A percentile compares a stretch with the other conserved stretches of the same genome.
phyloP scores from a whole-genome alignment of 2,113 vertebrate genomes.

The Actinemys pallida region DNA sequence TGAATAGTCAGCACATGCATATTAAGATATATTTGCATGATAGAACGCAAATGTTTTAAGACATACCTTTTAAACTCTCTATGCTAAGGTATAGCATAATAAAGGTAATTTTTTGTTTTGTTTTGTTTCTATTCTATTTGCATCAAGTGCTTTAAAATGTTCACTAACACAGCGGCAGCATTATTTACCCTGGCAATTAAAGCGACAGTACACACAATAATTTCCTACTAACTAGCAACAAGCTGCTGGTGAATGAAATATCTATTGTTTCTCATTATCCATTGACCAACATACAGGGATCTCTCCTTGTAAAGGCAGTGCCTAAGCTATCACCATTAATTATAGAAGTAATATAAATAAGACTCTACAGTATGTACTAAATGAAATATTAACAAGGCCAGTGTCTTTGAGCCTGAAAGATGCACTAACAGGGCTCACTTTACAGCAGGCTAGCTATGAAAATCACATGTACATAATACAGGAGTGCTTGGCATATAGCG shows the following conservation, averaged over 20 bases:
- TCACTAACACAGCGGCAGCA: conserved; percentile 88
- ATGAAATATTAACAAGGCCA: conserved; percentile 86
- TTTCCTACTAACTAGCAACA: conserved; percentile 87
- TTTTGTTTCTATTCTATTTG: conserved; percentile 87
- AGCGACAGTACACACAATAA: conserved; percentile 88
- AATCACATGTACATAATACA: conserved; percentile 71
- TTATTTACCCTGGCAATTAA: conserved; percentile 90
- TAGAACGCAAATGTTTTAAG: conserved; percentile 81
- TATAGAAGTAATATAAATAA: conserved; percentile 89
- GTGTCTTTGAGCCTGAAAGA: conserved; percentile 79
- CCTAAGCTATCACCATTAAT: conserved; percentile 89
- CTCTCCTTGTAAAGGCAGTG: conserved; percentile 85
- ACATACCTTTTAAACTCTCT: conserved; percentile 80
- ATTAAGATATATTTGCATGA: conserved; percentile 89
- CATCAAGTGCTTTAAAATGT: conserved; percentile 88
- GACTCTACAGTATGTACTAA: conserved; percentile 84
- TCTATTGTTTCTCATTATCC: conserved; percentile 88
- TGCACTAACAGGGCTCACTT: conserved; percentile 75
- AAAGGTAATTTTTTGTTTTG: conserved; percentile 75
- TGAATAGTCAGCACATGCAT: conserved; percentile 91
- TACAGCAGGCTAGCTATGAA: conserved; percentile 69
- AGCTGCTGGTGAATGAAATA: conserved; percentile 92
- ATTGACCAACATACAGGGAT: conserved; percentile 84
- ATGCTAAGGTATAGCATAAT: conserved; percentile 87
- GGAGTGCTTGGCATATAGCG: conserved; percentile 50